These are phyloP conservation scores for Stegostoma tigrinum DNA, from an alignment of 2,113 vertebrate genomes.

Conservation along the genomic window DNA sequence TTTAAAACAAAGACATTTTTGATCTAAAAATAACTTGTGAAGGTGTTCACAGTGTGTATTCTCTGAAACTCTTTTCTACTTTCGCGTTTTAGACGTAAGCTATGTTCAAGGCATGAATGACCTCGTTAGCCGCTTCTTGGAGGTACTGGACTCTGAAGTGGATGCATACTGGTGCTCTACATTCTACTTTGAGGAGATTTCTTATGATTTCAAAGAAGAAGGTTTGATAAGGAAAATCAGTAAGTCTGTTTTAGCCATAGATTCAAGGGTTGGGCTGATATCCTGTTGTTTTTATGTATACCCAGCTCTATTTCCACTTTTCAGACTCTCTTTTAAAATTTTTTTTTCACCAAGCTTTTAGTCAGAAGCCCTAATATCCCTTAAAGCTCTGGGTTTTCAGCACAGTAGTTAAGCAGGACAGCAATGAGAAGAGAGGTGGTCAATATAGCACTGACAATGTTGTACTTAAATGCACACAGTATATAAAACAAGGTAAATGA, in stretches of 20 bases:
- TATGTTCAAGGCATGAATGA: constrained; percentile 73
- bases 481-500: too few species aligned
- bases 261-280: neutral
- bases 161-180: constrained; percentile 69
- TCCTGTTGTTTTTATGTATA: neutral
- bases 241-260: constrained; percentile 37
- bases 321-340: neutral
- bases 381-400: neutral
- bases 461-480: too few species aligned
- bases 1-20: neutral
- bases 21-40: neutral
- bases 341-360: neutral
- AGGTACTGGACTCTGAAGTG: constrained; percentile 65
- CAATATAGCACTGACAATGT: too few species aligned
- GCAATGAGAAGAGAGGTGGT: too few species aligned
- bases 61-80: neutral
- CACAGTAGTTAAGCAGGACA: too few species aligned
- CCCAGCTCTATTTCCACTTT: neutral
- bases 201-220: constrained; percentile 61
- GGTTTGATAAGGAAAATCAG: constrained; percentile 65
- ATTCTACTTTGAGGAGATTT: constrained; percentile 66
- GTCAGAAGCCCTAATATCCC: neutral
- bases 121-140: constrained; percentile 66
- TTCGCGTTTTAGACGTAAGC: constrained; percentile 56
- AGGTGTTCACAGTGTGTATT: neutral